Conservation (phyloP, 2,113 vertebrate genomes). For the Lampris incognitus region DNA sequence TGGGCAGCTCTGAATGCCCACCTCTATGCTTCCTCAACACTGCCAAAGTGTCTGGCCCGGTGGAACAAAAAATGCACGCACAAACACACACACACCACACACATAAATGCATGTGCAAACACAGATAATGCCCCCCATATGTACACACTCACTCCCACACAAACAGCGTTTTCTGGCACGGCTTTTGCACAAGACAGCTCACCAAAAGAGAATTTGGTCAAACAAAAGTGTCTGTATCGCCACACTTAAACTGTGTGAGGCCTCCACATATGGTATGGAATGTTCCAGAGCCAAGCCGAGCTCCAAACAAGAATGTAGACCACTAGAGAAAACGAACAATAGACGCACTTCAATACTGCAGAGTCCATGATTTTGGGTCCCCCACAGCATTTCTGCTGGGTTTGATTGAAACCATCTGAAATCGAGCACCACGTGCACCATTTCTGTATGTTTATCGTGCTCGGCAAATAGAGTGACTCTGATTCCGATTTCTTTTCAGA, state of each 20-base stretch:
- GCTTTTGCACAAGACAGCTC: constrained; percentile 9
- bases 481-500: constrained; percentile 2
- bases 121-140: background rate
- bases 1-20: constrained; percentile 37
- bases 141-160: background rate
- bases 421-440: background rate
- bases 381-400: constrained; percentile 37
- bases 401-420: constrained; percentile 65
- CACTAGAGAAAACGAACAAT: constrained; percentile 63
- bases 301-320: constrained; percentile 59
- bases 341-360: constrained; percentile 60
- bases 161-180: constrained; percentile 19
- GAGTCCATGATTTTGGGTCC: constrained; percentile 54
- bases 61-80: constrained; percentile 12
- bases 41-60: constrained; percentile 29
- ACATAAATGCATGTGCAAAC: background rate
- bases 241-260: constrained; percentile 43
- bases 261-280: constrained; percentile 75
- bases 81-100: background rate
- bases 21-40: constrained; percentile 46
- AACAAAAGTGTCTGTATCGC: constrained; percentile 52
- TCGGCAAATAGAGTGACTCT: constrained; percentile 8
- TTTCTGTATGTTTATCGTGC: constrained; percentile 15
- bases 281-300: constrained; percentile 59
- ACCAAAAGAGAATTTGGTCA: constrained; percentile 39